Evolutionary conservation across 2,888 invertebrate species (phyloP).

Genomic region (Didymodactylos carnosus): DNA sequence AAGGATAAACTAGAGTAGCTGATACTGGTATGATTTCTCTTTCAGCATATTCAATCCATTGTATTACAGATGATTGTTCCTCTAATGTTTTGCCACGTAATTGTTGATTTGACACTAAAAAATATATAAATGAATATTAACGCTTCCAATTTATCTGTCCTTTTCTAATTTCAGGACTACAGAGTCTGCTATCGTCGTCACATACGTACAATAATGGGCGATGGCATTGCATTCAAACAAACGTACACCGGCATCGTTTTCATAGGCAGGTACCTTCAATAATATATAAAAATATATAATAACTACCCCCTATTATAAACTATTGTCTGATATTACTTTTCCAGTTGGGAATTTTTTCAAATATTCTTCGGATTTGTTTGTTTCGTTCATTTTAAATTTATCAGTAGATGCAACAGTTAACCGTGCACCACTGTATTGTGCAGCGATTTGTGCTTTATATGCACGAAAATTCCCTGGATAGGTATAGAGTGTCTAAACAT

Average conservation of each 20-base stretch:
- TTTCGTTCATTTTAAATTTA: constrained; percentile 75
- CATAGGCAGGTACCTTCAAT: constrained; percentile 53
- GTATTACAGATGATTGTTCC: constrained; percentile 57
- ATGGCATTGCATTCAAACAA: constrained; percentile 88
- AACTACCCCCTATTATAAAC: background rate
- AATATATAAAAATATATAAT: background rate
- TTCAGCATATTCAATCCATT: constrained; percentile 73
- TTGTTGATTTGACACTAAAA: constrained; percentile 50
- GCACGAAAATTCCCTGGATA: constrained; percentile 95
- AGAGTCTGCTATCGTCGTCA: background rate
- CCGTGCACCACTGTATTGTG: constrained; percentile 68
- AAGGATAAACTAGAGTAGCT: constrained; percentile 87
- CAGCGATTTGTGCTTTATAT: constrained; percentile 87
- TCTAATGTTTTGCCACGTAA: constrained; percentile 54
- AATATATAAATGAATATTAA: background rate
- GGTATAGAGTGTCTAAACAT: constrained; percentile 75
- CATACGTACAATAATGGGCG: constrained; percentile 58
- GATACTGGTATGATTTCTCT: constrained; percentile 75
- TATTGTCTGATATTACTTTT: constrained; percentile 58
- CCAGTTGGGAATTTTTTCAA: constrained; percentile 84
- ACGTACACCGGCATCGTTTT: constrained; percentile 56
- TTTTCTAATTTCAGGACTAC: too few species aligned
- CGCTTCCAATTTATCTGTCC: too few species aligned
- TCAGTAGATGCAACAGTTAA: constrained; percentile 28
- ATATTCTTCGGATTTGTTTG: constrained; percentile 66